A percentile compares a stretch with the other conserved stretches of the same genome.
phyloP scores from a whole-genome alignment of 2,797 vertebrate genomes.

The Bufotes viridis region DNA sequence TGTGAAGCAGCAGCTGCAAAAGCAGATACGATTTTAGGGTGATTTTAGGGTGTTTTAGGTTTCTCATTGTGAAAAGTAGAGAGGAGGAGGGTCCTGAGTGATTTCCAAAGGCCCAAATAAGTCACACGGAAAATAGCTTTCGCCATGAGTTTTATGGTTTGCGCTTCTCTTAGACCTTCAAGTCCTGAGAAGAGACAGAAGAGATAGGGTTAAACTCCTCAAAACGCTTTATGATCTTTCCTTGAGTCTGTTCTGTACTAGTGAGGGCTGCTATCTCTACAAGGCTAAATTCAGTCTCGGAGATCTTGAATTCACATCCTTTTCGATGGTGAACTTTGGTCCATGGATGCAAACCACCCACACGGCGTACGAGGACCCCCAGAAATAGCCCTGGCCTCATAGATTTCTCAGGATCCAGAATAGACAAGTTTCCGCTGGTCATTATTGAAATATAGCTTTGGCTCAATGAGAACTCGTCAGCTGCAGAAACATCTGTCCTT shows the following conservation, averaged over 20 bases:
- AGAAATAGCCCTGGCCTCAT: conserved; percentile 66
- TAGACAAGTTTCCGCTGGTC: conserved; percentile 66
- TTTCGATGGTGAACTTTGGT: conserved; percentile 62
- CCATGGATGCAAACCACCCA: conserved; percentile 69
- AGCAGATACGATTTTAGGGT: background rate
- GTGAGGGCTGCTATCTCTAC: conserved; percentile 29
- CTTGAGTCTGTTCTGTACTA: conserved; percentile 52
- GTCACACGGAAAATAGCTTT: background rate
- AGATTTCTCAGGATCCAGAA: conserved; percentile 66
- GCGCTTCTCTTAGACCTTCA: background rate
- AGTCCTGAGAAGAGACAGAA: background rate
- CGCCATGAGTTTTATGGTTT: background rate
- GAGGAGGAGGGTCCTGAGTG: too few relatives aligned
- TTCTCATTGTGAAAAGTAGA: too few relatives aligned
- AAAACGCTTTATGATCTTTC: background rate
- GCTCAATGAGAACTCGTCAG: conserved; percentile 65
- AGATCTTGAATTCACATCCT: conserved; percentile 35
- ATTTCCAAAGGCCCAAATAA: too few relatives aligned
- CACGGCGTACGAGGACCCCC: conserved; percentile 68
- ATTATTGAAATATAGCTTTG: conserved; percentile 65
- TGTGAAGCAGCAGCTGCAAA: background rate
- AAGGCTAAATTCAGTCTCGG: conserved; percentile 40
- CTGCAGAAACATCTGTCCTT: conserved; percentile 65
- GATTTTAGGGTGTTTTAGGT: too few relatives aligned
- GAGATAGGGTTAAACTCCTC: background rate